These are phyloP conservation scores for Plectus sambesii DNA, from an alignment of 1,140 invertebrate genomes.

Conservation along the genomic window DNA sequence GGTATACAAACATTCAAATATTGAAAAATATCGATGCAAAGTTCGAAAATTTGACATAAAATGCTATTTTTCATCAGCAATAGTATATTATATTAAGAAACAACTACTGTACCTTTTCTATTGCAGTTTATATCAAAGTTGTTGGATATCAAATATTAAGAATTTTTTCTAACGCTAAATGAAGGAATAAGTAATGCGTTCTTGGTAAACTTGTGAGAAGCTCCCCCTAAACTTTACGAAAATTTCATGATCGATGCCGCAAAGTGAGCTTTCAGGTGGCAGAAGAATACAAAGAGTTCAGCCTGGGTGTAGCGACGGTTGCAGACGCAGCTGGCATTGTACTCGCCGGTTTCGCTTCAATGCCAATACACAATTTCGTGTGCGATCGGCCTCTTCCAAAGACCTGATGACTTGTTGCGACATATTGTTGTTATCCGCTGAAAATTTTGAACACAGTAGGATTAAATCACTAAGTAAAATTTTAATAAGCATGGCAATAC, in stretches of 20 bases:
- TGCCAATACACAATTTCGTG: constrained; percentile 23
- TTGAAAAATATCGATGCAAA: no score
- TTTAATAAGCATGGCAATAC: no score
- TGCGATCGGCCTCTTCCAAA: no score
- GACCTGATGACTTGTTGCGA: no score
- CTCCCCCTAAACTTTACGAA: constrained; percentile 3
- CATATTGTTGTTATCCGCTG: no score
- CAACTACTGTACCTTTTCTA: constrained; percentile 1
- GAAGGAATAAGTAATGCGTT: background rate
- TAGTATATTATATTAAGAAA: no score
- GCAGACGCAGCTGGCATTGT: constrained; percentile 19
- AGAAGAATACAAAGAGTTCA: constrained; percentile 20
- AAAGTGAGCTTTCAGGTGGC: constrained; percentile 15
- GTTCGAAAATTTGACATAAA: no score
- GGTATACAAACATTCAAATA: no score
- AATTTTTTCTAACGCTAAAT: constrained; percentile 1
- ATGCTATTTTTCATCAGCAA: no score
- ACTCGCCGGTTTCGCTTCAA: constrained; percentile 19
- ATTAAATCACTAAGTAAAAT: no score
- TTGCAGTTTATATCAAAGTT: background rate
- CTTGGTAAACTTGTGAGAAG: background rate
- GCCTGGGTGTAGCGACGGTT: constrained; percentile 16
- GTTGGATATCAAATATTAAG: background rate
- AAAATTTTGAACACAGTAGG: no score
- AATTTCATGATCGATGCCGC: no score